phyloP scores from a whole-genome alignment of 2,888 invertebrate species.

The Ephialtes manifestator region DNA sequence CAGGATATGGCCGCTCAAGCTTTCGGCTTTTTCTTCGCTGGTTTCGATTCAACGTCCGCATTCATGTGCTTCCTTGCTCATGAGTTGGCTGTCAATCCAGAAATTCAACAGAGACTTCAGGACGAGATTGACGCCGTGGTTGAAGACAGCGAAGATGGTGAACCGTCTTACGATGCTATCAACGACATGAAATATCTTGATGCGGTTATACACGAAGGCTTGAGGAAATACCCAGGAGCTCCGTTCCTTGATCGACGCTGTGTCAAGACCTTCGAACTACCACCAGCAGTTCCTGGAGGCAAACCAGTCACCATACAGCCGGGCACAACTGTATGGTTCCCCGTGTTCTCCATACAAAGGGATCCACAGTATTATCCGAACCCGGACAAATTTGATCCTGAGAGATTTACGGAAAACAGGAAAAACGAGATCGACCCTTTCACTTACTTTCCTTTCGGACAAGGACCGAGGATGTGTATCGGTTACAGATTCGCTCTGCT shows the following conservation, averaged over 20 bases:
- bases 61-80: conserved; percentile 77
- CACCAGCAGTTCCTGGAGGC: conserved; percentile 76
- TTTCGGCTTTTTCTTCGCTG: conserved; percentile 80
- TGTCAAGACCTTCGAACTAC: conserved; percentile 76
- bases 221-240: conserved; percentile 78
- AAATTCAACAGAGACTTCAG: conserved; percentile 85
- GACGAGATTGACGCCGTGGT: conserved; percentile 78
- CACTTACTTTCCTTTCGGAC: conserved; percentile 83
- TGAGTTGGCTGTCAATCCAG: conserved; percentile 82
- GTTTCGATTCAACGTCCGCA: conserved; percentile 79
- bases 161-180: conserved; percentile 84
- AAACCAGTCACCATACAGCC: conserved; percentile 78
- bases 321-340: conserved; percentile 78
- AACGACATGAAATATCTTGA: conserved; percentile 87
- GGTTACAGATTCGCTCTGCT: conserved; percentile 78
- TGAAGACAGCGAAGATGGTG: conserved; percentile 76
- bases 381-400: conserved; percentile 84
- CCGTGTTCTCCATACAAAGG: conserved; percentile 80
- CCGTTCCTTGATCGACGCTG: conserved; percentile 79
- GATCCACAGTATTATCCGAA: conserved; percentile 83
- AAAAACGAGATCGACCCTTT: conserved; percentile 74
- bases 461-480: conserved; percentile 83
- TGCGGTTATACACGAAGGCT: conserved; percentile 85
- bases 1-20: conserved; percentile 86
- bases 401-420: conserved; percentile 82